Evolutionary conservation across 2,888 invertebrate species (phyloP), one percentile per base, ranked within the genome.

Genomic region (Pedicia rivosa): DNA sequence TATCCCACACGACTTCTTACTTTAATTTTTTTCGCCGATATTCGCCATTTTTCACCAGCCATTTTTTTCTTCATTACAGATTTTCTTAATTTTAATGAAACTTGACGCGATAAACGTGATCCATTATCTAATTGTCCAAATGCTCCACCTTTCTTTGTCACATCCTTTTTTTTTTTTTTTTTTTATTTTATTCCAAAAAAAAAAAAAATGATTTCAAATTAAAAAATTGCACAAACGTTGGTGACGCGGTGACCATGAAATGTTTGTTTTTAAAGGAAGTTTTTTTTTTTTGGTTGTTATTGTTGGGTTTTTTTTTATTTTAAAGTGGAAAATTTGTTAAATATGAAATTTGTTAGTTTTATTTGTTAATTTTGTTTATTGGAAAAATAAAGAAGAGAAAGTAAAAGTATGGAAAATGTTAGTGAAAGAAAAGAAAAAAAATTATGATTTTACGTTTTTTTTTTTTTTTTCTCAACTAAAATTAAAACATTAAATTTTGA

Each of bases 21-120:
- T 69, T 76, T 74, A 61, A 77, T 75, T 72, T 74, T 78, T 53
- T 77, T 74, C 56, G 78, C 74, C 58, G 74, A 74, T 45, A 58
- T 69, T 54, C 68, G 72, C 76, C 78, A 77, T 53, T 71, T 70
- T 53, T 72, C 72, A 45, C 55, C 53, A 10, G 64, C 55, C 39
- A 55, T 51, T 43, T 57, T 54, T 51, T 62, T 68, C 45, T 66
- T 65, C 52, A 56, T 54, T 47, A 57, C 51, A 27, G 12, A 4
- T 27, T 13, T n/a, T 9, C 35, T 19, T 8, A n/a, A 16, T 47
- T 65, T 62, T 54, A 73, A 68, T 44, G 78, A 75, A 48, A 78
- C 62, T 55, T 74, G 74, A 39, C 78, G 72, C 46, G 71, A 72
- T 55, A 72, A 69, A 62, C 68, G 66, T 62, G 69, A 72, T 50